Base-by-base conservation (phyloP, 2,113 vertebrate species). In the Brachypodius melanocephalos region DNA sequence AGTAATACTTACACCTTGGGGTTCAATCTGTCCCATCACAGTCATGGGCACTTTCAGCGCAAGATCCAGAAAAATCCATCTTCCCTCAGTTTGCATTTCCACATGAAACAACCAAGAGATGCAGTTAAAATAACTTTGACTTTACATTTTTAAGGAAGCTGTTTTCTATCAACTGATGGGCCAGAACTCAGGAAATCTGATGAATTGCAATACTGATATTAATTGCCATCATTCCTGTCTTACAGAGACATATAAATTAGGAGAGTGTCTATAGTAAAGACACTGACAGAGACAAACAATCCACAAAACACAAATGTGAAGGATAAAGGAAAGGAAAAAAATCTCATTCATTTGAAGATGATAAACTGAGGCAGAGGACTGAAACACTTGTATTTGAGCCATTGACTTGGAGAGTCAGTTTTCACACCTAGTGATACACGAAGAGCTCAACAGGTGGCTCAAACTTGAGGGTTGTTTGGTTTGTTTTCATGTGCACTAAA, bases 151-250 rank as follows among this genome's bases (percentile, higher is more conserved):
- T 32, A 72, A 55, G 52, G 59, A 52, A 59, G 42, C 8, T 21
- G 12, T 46, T 74, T 59, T 55, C 29, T 42, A 17, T 40, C 51
- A 78, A 51, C n/a, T 88, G 72, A 61, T 1, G 4, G 73, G 6
- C 32, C 86, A 82, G 69, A 92, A 90, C 46, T 84, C 38, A 43
- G 45, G 43, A 78, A 77, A 97, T 76, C 31, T 96, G 72, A 69
- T 52, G 59, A 90, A 75, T 63, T 89, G 28, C 1, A 8, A 72
- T 66, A 77, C 31, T 79, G 55, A 57, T 75, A 71, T 65, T 89
- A 87, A 92, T 77, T 74, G 40, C 28, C 26, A 45, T 72, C 59
- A 78, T 78, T 92, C 26, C 40, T 75, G 42, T 78, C 38, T 68
- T 81, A 43, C 38, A 46, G 11, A 85, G 48, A 51, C 18, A 55